phyloP scores from a whole-genome alignment of 2,113 vertebrate genomes.

The Raja brachyura region DNA sequence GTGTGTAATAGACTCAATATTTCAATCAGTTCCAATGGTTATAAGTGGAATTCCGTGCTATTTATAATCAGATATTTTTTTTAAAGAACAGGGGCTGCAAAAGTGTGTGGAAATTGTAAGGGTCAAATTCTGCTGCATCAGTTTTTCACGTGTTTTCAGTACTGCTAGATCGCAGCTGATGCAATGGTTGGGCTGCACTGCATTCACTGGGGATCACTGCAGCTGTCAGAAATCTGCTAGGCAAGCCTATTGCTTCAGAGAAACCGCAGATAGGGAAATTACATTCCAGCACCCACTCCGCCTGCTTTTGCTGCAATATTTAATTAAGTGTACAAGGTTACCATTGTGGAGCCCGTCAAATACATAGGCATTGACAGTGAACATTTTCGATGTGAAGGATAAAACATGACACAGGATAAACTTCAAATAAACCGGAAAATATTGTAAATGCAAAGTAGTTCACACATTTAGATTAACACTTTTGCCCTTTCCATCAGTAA shows the following conservation, averaged over 20 bases:
- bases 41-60: background rate
- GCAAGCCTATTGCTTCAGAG: constrained; percentile 17
- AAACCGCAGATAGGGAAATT: background rate
- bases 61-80: background rate
- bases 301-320: constrained; percentile 8
- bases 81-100: background rate
- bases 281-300: background rate
- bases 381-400: background rate
- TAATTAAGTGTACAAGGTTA: background rate
- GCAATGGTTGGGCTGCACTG: constrained; percentile 18
- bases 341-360: background rate
- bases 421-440: background rate
- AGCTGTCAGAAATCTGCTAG: constrained; percentile 25
- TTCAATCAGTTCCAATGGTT: background rate
- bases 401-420: background rate
- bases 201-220: constrained; percentile 9
- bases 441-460: background rate
- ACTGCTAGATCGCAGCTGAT: constrained; percentile 1
- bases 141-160: background rate
- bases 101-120: background rate
- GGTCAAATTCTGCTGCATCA: constrained; percentile 23
- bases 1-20: background rate
- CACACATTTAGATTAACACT: background rate
- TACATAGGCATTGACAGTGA: background rate
- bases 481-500: background rate